Percentiles rank a stretch among this genome's conserved stretches.
Evolutionary conservation across 2,113 vertebrate species (phyloP).

Genomic region (Stictonetta naevosa): DNA sequence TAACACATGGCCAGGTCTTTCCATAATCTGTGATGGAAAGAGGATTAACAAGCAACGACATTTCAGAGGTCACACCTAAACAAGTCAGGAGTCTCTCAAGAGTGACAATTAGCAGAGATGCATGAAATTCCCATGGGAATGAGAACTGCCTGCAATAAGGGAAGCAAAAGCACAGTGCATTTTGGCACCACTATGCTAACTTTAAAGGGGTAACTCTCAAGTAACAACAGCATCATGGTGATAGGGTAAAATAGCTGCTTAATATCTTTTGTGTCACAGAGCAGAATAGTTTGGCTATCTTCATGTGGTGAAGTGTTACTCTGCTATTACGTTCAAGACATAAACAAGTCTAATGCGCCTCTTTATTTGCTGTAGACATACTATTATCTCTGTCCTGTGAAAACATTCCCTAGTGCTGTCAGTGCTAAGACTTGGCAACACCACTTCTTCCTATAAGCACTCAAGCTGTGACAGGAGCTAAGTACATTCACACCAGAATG

Average conservation of each 20-base stretch:
- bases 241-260: not conserved
- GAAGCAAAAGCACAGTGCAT: fast-evolving
- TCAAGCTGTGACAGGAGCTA: not conserved
- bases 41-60: not conserved
- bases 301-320: not conserved
- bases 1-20: not conserved
- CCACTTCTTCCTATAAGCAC: not conserved
- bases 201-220: not conserved
- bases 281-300: not conserved
- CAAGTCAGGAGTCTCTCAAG: fast-evolving
- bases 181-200: fast-evolving
- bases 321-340: not conserved
- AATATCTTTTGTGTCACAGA: not conserved
- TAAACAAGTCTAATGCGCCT: not conserved
- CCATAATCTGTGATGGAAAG: not conserved
- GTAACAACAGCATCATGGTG: fast-evolving
- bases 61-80: not conserved
- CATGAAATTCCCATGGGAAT: not conserved
- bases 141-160: not conserved
- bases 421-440: not conserved
- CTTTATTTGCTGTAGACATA: not conserved
- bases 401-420: not conserved
- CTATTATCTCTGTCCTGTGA: not conserved
- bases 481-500: not conserved
- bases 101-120: not conserved